These are phyloP conservation scores for Corythaixoides concolor DNA, from an alignment of 2,113 vertebrate species.

Conservation along the genomic window DNA sequence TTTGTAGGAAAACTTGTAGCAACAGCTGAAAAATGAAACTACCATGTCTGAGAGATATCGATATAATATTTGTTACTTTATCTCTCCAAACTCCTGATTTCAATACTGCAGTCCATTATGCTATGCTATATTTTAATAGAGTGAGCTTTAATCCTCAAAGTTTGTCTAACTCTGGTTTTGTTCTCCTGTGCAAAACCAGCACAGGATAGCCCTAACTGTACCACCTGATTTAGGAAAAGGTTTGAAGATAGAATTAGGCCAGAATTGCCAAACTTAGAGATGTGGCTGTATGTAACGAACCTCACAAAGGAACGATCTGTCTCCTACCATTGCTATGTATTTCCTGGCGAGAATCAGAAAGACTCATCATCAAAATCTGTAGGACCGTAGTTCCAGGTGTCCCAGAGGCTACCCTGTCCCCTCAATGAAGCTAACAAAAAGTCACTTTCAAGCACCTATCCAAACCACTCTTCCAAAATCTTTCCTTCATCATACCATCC, in stretches of 20 bases:
- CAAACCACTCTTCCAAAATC: not conserved
- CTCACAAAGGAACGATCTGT: not conserved
- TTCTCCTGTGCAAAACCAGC: not conserved
- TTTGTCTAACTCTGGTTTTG: not conserved
- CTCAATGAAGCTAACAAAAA: not conserved
- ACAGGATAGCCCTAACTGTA: not conserved
- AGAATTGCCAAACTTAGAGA: not conserved
- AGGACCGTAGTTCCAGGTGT: not conserved
- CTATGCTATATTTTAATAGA: not conserved
- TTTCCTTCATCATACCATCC: not conserved
- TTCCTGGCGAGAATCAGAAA: not conserved
- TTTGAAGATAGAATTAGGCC: not conserved
- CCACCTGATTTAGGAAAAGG: not conserved
- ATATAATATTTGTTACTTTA: not conserved
- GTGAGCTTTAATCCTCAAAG: not conserved
- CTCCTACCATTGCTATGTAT: not conserved
- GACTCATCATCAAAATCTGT: not conserved
- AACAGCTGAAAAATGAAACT: not conserved
- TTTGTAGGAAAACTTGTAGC: not conserved
- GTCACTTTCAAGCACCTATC: not conserved
- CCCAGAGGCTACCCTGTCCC: not conserved
- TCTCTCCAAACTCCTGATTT: not conserved
- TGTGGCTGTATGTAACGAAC: not conserved
- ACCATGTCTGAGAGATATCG: not conserved
- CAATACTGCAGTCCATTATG: not conserved